Percentiles rank a stretch among this genome's conserved stretches.
These are phyloP conservation scores for Agriotes lineatus DNA, from an alignment of 2,888 invertebrate genomes.

Conservation along the genomic window DNA sequence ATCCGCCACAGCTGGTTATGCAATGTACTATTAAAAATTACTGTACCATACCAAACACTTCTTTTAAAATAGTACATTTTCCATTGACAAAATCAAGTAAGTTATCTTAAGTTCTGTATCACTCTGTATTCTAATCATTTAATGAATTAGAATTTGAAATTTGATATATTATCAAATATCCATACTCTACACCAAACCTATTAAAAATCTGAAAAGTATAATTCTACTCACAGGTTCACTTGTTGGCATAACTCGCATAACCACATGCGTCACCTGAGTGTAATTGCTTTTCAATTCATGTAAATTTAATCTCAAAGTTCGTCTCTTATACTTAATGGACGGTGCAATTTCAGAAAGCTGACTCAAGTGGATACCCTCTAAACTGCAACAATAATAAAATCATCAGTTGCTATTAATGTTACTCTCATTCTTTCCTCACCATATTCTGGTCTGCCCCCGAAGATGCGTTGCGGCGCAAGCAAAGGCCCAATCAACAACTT, in stretches of 20 bases:
- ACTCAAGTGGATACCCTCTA: slow-evolving; percentile 71
- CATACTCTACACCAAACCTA: too few relatives aligned
- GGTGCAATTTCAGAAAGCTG: slow-evolving; percentile 71
- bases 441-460: slow-evolving; percentile 70
- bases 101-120: too few relatives aligned
- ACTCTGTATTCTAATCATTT: too few relatives aligned
- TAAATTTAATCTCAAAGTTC: slow-evolving; percentile 71
- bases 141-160: too few relatives aligned
- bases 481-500: slow-evolving; percentile 82
- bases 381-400: slow-evolving; percentile 60
- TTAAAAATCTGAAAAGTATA: neutral
- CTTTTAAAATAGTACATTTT: too few relatives aligned
- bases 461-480: slow-evolving; percentile 76
- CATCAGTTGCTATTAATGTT: too few relatives aligned
- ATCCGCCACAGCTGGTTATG: too few relatives aligned
- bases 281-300: slow-evolving; percentile 71
- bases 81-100: too few relatives aligned
- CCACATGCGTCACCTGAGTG: slow-evolving; percentile 75
- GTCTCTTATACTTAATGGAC: slow-evolving; percentile 66
- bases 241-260: slow-evolving; percentile 76
- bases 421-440: slow-evolving; percentile 70
- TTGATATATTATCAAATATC: too few relatives aligned
- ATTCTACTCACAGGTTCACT: slow-evolving; percentile 67
- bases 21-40: too few relatives aligned
- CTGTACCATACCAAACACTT: too few relatives aligned